A percentile compares a stretch with the other conserved stretches of the same genome.
Evolutionary conservation across 2,797 vertebrate genomes (phyloP).

Genomic region (Arnoldichthys spilopterus): DNA sequence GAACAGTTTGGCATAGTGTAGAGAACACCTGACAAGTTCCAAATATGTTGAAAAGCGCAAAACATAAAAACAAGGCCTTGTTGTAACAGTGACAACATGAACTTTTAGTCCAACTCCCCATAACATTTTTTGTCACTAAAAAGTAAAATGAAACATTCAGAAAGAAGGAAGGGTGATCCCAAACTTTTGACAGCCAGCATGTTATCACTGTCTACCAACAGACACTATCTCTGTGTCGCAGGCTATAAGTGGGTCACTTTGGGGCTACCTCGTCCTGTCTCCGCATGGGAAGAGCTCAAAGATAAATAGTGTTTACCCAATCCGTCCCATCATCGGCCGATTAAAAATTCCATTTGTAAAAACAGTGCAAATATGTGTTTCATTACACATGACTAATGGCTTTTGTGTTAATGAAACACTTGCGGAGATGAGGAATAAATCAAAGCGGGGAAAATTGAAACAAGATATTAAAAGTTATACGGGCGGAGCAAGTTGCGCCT

Average conservation of each 20-base stretch:
- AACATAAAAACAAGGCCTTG: too few species aligned
- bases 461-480: slow-evolving; percentile 82
- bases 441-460: slow-evolving; percentile 72
- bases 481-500: slow-evolving; percentile 72
- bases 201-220: not conserved
- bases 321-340: slow-evolving; percentile 49
- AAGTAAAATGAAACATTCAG: not conserved
- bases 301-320: slow-evolving; percentile 57
- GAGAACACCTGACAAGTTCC: too few species aligned
- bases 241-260: slow-evolving; percentile 45
- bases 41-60: too few species aligned
- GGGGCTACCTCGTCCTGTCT: slow-evolving; percentile 28
- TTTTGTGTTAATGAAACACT: slow-evolving; percentile 82
- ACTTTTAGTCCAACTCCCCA: not conserved
- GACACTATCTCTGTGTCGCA: slow-evolving; percentile 23
- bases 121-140: not conserved
- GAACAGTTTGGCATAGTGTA: too few species aligned
- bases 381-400: slow-evolving; percentile 78
- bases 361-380: slow-evolving; percentile 63
- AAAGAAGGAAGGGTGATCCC: not conserved
- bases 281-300: slow-evolving; percentile 32
- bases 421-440: slow-evolving; percentile 78
- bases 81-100: not conserved
- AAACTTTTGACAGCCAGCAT: not conserved
- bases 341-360: slow-evolving; percentile 71